Conservation (phyloP, 2,888 invertebrate species). For the Smittia aterrima region DNA sequence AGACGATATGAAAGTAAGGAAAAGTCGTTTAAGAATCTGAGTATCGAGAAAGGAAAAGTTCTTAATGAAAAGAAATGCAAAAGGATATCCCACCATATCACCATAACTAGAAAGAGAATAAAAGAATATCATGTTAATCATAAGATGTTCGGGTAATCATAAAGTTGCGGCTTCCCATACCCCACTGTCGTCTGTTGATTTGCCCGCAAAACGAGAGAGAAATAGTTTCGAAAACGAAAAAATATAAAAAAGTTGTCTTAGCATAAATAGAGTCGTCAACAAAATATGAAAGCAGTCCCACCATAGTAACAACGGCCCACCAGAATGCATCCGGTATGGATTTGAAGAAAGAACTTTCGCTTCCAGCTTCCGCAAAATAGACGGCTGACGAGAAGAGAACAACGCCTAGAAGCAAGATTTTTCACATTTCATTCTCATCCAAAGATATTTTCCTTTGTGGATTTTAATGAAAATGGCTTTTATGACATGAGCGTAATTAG, state of each 20-base stretch:
- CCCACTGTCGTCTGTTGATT: constrained; percentile 36
- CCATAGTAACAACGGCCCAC: constrained; percentile 99
- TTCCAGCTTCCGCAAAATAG: constrained; percentile 99
- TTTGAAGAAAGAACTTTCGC: constrained; percentile 99
- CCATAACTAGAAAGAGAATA: constrained; percentile 41
- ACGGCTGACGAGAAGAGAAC: constrained; percentile 99
- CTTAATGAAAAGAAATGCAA: neutral
- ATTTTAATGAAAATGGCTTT: constrained; percentile 9
- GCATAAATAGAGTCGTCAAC: constrained; percentile 46
- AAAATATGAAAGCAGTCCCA: constrained; percentile 99
- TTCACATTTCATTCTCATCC: constrained; percentile 45
- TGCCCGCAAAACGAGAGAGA: constrained; percentile 43
- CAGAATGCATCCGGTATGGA: constrained; percentile 99
- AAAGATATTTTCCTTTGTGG: neutral
- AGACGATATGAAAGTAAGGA: neutral
- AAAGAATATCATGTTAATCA: constrained; percentile 16
- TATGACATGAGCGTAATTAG: neutral
- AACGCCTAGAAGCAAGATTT: constrained; percentile 87
- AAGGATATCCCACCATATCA: constrained; percentile 39
- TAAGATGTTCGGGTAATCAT: constrained; percentile 12
- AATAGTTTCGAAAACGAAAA: neutral
- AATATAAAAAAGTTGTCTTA: neutral
- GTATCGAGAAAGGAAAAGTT: neutral
- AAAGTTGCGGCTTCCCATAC: constrained; percentile 27
- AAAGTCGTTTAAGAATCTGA: neutral